Base-by-base conservation (phyloP, 2,888 invertebrate species). In the Plemyria rubiginata region DNA sequence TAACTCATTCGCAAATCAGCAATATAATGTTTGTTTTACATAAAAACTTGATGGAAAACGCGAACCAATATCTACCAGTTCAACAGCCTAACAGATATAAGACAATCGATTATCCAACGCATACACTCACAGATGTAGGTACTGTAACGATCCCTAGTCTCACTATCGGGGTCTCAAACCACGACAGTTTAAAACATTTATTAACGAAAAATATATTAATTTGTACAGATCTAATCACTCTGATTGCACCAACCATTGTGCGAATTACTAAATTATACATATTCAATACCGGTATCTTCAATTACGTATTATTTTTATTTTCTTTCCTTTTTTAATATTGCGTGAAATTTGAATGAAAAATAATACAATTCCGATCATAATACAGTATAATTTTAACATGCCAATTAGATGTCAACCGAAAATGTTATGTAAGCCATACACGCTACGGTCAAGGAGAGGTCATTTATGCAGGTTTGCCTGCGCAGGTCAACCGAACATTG, bases 181-280 rank as follows among this genome's bases (percentile, higher is more conserved):
- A 22, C 6, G 22, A 1, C n/a, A 16, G 13, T 52, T 38, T 8
- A 1, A 43, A 51, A 29, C 36, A 15, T 59, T 32, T 51, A 38
- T 41, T 36, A 29, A 36, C 36, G 38, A 54, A 51, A 52, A 15
- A 53, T 53, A 60, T 53, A 52, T 52, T 64, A 54, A 56, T 54
- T 60, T 49, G 48, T 64, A 58, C 54, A 65, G 29, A 51, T 59
- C 43, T 54, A 51, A 65, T 56, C 9, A 59, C 46, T 55, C 38
- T n/a, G 50, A 52, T 29, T 59, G 55, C 59, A 62, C 59, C 52
- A 59, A 53, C 11, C 43, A n/a, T 65, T 62, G 65, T 65, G 65
- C 65, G 52, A 55, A 52, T 48, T 53, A 53, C 12, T 28, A 28
- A 51, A 46, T 28, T 16, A 43, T 15, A 52, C 22, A 22, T 40